Base-by-base conservation (phyloP, 1,140 invertebrate species). In the Nylanderia fulva region DNA sequence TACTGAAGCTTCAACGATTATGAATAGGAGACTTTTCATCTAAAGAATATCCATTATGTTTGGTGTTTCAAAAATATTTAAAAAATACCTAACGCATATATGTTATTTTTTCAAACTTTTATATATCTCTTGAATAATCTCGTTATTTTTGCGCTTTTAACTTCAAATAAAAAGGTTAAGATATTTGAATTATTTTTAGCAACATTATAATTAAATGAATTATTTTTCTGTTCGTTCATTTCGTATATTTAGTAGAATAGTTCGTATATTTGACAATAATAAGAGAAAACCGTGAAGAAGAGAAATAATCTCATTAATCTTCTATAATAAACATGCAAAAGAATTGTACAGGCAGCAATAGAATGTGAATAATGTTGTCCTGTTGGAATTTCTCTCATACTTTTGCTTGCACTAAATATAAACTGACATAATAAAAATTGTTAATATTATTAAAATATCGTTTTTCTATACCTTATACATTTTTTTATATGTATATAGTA, bases 301-400 rank as follows among this genome's bases (percentile, higher is more conserved):
- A 58, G 27, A 74, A 74, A 42, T 42, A 29, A 5, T 3, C 3
- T 60, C 21, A 42, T 58, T 74, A 74, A 39, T 74, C 21, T 74
- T 29, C 7, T 29, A 27, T 39, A 27, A 58, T 6, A 58, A 74
- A 74, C 15, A 21, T 21, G 24, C 13, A n/a, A 56, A 6, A 58
- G 5, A 6, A 58, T 56, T 58, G 24, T 39, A 33, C 13, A 21
- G 24, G 33, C n/a, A 56, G 7, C 36, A 74, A 27, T 72, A 9
- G 24, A n/a, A 39, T 36, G 33, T 3, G 7, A n/a, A 72, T 58
- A 60, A 74, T 60, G 8, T 60, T 13, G 11, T 21, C 7, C n/a
- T 24, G 54, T 36, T 39, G 8, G 7, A 42, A 6, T 24, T 58
- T 58, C 21, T 58, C 21, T 74, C 7, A 58, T 18, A 21, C 15